phyloP scores from a whole-genome alignment of 2,113 vertebrate genomes.

The Upupa epops region DNA sequence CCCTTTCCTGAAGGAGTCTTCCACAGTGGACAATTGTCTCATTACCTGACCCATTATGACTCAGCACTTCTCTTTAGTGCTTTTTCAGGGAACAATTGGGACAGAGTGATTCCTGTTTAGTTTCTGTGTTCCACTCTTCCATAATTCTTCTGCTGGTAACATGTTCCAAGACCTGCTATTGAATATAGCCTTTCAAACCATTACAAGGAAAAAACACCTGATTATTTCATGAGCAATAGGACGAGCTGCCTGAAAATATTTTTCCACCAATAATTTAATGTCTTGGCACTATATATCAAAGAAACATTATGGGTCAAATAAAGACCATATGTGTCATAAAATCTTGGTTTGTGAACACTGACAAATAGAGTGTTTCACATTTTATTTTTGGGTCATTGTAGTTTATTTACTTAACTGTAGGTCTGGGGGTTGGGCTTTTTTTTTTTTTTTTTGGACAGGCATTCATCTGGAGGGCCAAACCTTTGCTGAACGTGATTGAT shows the following conservation, averaged over 20 bases:
- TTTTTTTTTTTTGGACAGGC: neutral
- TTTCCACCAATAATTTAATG: neutral
- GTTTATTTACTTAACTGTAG: constrained; percentile 49
- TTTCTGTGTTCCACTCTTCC: neutral
- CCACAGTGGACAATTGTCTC: neutral
- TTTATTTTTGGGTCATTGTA: constrained; percentile 30
- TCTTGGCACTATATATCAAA: neutral
- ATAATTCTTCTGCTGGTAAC: neutral
- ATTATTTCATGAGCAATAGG: neutral
- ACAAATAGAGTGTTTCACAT: neutral
- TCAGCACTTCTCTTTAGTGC: neutral
- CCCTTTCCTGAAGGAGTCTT: neutral
- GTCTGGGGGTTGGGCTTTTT: neutral
- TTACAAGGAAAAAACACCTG: neutral
- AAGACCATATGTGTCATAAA: constrained; percentile 27
- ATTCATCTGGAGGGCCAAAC: neutral
- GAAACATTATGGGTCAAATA: constrained; percentile 22
- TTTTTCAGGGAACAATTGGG: neutral
- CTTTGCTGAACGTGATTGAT: neutral
- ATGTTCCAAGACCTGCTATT: neutral
- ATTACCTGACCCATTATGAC: rapidly evolving
- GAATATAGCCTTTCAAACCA: neutral
- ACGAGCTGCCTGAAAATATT: neutral
- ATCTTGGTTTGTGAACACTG: constrained; percentile 4
- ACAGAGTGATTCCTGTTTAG: neutral